Percentiles rank a stretch among this genome's conserved stretches.
These are phyloP conservation scores for Luperina nickerlii DNA, from an alignment of 2,888 invertebrate genomes.

Conservation along the genomic window DNA sequence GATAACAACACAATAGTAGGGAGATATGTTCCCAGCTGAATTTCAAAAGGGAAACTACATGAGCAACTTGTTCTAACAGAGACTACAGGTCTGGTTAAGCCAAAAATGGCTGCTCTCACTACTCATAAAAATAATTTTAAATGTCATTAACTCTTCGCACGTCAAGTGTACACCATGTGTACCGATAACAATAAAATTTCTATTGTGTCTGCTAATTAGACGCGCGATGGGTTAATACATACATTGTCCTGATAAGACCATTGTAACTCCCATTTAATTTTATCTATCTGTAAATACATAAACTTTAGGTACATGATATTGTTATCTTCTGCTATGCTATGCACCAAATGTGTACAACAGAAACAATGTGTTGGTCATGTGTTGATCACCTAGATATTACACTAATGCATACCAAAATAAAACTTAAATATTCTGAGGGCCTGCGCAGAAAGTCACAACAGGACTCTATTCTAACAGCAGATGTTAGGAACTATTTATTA, in stretches of 20 bases:
- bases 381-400: slow-evolving; percentile 6
- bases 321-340: slow-evolving; percentile 38
- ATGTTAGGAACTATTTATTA: slow-evolving; percentile 31
- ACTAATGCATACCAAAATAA: slow-evolving; percentile 2
- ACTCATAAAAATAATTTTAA: slow-evolving; percentile 5
- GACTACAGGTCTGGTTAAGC: neutral
- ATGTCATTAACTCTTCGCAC: too few species aligned
- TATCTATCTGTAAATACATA: slow-evolving; percentile 43
- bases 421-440: slow-evolving; percentile 9
- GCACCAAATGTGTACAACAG: slow-evolving; percentile 20
- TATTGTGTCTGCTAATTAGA: too few species aligned
- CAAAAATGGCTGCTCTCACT: neutral
- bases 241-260: slow-evolving; percentile 43
- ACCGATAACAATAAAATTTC: too few species aligned
- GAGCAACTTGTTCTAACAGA: neutral
- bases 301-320: slow-evolving; percentile 26
- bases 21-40: neutral
- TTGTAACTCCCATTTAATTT: slow-evolving; percentile 24
- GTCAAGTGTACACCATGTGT: too few species aligned
- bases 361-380: slow-evolving; percentile 13
- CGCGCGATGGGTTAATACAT: too few species aligned
- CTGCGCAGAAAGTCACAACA: slow-evolving; percentile 34
- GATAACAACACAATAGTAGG: neutral
- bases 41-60: neutral
- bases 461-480: slow-evolving; percentile 43